Evolutionary conservation across 2,888 invertebrate species (phyloP), one percentile per base, ranked within the genome.

Genomic region (Xylocampa areola): DNA sequence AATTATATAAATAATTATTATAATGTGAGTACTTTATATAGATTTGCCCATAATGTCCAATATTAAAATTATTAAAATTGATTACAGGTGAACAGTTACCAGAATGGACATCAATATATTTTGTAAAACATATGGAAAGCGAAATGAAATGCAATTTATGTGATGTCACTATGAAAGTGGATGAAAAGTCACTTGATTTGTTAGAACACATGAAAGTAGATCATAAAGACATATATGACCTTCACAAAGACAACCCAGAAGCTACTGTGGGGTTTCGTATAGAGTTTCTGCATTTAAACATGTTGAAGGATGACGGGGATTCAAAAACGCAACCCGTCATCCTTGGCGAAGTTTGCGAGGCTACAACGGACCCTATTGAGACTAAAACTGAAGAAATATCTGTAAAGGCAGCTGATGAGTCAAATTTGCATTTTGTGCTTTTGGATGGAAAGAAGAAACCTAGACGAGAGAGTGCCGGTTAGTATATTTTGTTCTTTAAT

Each of bases 41-140:
- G n/a, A 11, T 2, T 17, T 29, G 8, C 27, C 16, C n/a, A 16
- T 23, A 4, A 25, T 13, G n/a, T n/a, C n/a, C n/a, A 19, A 30
- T 10, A 13, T 21, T 11, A 25, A 1, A 14, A 21, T 21, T 5
- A 4, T n/a, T 45, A 0, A 35, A 47, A 37, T 66, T 73, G 27
- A 58, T 68, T 63, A 64, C 69, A 57, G 70, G 51, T 49, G 44
- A 67, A n/a, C 41, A 58, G 55, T 19, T 86, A 23, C 91, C 89
- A 2, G 91, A 91, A 10, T 92, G 93, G 92, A 77, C 88, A 39
- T 77, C 83, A 1, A 90, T 92, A 61, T 93, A 92, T 69, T 93
- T 81, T 66, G 52, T 83, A 7, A 84, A 84, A 52, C 45, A 77
- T 14, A 50, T 63, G 0, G 77, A 84, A 0, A 72, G 68, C 19